phyloP scores from a whole-genome alignment of 2,888 invertebrate genomes.

The Drosophila anceps region DNA sequence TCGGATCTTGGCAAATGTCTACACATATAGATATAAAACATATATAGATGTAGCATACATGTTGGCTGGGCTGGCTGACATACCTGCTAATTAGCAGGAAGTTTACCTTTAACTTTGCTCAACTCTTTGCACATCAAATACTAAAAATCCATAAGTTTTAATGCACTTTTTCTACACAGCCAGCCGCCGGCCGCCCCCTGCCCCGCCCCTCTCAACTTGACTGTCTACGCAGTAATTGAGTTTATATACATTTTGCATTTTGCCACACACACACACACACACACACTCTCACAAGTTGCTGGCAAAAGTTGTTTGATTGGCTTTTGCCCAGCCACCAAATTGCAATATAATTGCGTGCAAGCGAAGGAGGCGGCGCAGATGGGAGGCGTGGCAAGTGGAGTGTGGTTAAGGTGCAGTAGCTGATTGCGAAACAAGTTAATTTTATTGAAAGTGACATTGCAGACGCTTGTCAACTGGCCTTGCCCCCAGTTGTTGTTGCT shows the following conservation, averaged over 20 bases:
- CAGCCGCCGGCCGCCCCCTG: not conserved
- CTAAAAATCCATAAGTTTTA: constrained; percentile 61
- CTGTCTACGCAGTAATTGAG: constrained; percentile 63
- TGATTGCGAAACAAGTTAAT: constrained; percentile 72
- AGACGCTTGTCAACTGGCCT: constrained; percentile 42
- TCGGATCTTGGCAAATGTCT: constrained; percentile 23
- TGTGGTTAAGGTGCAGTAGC: constrained; percentile 49
- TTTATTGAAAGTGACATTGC: constrained; percentile 77
- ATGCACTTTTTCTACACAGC: constrained; percentile 46
- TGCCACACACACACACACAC: constrained; percentile 35
- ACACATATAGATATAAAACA: not conserved
- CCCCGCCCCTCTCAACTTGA: not conserved
- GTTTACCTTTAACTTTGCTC: constrained; percentile 32
- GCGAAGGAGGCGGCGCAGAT: not conserved
- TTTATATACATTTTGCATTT: constrained; percentile 78
- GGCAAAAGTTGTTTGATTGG: constrained; percentile 77
- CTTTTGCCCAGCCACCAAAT: constrained; percentile 77
- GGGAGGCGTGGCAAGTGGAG: not conserved
- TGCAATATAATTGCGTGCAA: constrained; percentile 76
- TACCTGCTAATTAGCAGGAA: constrained; percentile 54
- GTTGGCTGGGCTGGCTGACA: constrained; percentile 8
- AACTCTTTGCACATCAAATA: constrained; percentile 46
- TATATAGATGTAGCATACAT: not conserved
- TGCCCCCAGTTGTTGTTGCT: constrained; percentile 19
- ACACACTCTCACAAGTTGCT: constrained; percentile 31